phyloP scores from a whole-genome alignment of 1,140 invertebrate genomes.

The Drosophila sp. region DNA sequence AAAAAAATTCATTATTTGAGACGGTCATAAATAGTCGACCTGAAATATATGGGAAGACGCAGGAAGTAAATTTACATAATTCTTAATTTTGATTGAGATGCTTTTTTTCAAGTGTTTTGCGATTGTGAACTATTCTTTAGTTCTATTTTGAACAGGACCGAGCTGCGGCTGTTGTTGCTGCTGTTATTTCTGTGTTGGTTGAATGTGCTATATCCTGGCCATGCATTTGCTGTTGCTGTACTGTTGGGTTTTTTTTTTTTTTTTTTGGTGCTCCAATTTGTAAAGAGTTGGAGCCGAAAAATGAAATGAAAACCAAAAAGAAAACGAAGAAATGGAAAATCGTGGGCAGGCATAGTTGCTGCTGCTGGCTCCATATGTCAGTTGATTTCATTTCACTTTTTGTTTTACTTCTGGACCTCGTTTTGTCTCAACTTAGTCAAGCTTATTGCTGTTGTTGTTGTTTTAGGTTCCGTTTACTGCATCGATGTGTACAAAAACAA shows the following conservation, averaged over 20 bases:
- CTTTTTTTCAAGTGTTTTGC: constrained; percentile 8
- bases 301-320: too few relatives aligned
- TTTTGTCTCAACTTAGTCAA: constrained; percentile 67
- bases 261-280: constrained; percentile 68
- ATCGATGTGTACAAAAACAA: constrained; percentile 42
- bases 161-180: constrained; percentile 19
- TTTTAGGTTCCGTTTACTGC: constrained; percentile 46
- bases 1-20: too few relatives aligned
- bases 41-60: too few relatives aligned
- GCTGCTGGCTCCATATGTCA: constrained; percentile 67
- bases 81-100: neutral
- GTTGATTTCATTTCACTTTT: constrained; percentile 81
- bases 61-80: neutral
- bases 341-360: constrained; percentile 4
- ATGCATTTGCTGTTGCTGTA: constrained; percentile 63
- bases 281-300: constrained; percentile 40
- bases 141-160: constrained; percentile 52
- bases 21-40: too few relatives aligned
- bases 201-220: constrained; percentile 66
- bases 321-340: neutral
- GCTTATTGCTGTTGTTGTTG: constrained; percentile 37
- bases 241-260: constrained; percentile 28
- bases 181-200: constrained; percentile 40
- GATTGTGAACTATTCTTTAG: constrained; percentile 54
- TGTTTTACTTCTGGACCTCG: constrained; percentile 41